Evolutionary conservation across 2,888 invertebrate genomes (phyloP).

Genomic region (Conomelus anceps): DNA sequence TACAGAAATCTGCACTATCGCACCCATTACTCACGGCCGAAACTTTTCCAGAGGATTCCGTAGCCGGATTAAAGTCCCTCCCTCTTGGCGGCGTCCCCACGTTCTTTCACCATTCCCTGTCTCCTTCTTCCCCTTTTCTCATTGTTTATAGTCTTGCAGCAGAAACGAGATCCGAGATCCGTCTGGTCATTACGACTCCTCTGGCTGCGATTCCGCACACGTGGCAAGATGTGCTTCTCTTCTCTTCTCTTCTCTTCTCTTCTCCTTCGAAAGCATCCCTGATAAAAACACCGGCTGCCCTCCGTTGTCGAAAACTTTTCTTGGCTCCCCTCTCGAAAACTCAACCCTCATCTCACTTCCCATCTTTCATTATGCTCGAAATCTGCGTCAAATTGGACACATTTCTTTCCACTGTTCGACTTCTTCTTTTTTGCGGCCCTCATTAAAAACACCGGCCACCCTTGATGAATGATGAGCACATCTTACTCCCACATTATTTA

Average conservation of each 20-base stretch:
- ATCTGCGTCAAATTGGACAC: slow-evolving; percentile 3
- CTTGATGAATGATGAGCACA: neutral
- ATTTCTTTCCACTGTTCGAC: neutral
- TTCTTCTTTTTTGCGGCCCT: neutral
- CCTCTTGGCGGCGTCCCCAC: neutral
- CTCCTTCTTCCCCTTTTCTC: neutral
- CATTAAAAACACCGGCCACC: neutral
- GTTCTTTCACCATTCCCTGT: neutral
- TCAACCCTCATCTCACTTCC: neutral
- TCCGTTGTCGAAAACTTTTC: neutral
- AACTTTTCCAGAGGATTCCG: slow-evolving; percentile 11
- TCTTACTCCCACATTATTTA: neutral
- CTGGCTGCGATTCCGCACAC: slow-evolving; percentile 3
- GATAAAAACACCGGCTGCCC: neutral
- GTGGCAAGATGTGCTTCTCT: neutral
- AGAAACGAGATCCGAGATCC: slow-evolving; percentile 4
- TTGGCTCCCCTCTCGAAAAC: neutral
- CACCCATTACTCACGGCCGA: slow-evolving; percentile 23
- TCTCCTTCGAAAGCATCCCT: too few relatives aligned
- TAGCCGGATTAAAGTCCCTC: slow-evolving; percentile 4
- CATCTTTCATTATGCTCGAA: slow-evolving; percentile 2
- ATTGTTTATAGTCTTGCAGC: slow-evolving; percentile 13
- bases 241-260: too few relatives aligned
- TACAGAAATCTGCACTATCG: slow-evolving; percentile 28
- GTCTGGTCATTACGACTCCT: slow-evolving; percentile 8